Evolutionary conservation across 2,113 vertebrate species (phyloP), one percentile per base, ranked within the genome.

Genomic region (Podarcis cretensis): DNA sequence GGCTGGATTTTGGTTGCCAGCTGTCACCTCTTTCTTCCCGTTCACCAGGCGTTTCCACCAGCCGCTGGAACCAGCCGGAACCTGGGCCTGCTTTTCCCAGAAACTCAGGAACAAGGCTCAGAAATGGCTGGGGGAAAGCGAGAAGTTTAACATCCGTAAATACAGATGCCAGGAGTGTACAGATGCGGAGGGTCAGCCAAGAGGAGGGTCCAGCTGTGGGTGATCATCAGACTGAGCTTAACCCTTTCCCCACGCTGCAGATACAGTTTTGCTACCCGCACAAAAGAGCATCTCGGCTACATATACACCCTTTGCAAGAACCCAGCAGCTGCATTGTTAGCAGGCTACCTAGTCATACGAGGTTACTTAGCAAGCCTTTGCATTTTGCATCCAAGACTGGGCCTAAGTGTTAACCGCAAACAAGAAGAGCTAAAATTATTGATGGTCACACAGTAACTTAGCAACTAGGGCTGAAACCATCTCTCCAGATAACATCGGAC

Each of bases 381-480:
- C 43, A 57, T n/a, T 79, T 86, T 4, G 66, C 12, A 71, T 35
- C 66, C 81, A 94, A 48, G 65, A 32, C 90, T 93, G 79, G 74
- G 63, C 86, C 81, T 18, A 30, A 82, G 91, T 84, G 21, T 68
- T 71, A 94, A 91, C 86, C 89, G 48, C 87, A 81, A 66, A 63
- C 68, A 66, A 75, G 85, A 83, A 77, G 43, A 82, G 84, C 92
- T 92, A 13, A 95, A 93, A 69, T 92, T 90, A 59, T 3, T 57
- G 71, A 5, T 71, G 84, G 66, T 76, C 83, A 84, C 83, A 84
- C 43, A 75, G 32, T 54, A 83, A 86, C 48, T 65, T 7, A 74
- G 83, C 69, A 84, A 37, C 75, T 87, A 30, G 3, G 48, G 48
- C 48, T 23, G 77, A 4, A 57, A 86, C 85, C 81, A 6, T 69